Conservation (phyloP, 2,113 vertebrate genomes). For the Pitta sordida region DNA sequence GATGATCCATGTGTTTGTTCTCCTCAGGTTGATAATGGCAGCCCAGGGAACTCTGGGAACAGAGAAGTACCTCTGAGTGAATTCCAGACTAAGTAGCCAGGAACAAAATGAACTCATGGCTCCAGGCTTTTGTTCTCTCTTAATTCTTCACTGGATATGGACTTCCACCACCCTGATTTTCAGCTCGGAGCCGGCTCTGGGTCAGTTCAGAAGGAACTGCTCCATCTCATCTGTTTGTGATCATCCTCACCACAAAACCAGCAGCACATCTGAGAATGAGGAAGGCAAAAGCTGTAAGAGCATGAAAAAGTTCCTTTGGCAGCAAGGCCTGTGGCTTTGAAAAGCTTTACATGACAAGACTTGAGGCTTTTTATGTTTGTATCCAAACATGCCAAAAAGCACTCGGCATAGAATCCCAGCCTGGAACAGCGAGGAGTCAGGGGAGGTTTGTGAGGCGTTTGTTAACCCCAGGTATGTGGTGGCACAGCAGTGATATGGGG, state of each 20-base stretch:
- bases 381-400: neutral
- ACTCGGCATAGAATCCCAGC: neutral
- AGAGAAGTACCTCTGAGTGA: neutral
- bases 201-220: neutral
- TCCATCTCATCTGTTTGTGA: neutral
- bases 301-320: neutral
- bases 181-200: neutral
- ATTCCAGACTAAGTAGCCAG: constrained; percentile 8
- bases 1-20: neutral
- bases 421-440: neutral
- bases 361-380: constrained; percentile 28
- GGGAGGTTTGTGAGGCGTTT: neutral
- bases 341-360: constrained; percentile 11
- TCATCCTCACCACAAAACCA: neutral
- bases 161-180: neutral
- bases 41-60: neutral
- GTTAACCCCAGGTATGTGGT: neutral
- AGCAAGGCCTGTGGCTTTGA: neutral
- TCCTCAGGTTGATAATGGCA: neutral
- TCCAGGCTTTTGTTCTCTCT: neutral
- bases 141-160: neutral
- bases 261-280: neutral
- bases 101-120: constrained; percentile 22
- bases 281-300: neutral
- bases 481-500: neutral